Evolutionary conservation across 2,888 invertebrate species (phyloP).

Genomic region (Caenorhabditis sp.): DNA sequence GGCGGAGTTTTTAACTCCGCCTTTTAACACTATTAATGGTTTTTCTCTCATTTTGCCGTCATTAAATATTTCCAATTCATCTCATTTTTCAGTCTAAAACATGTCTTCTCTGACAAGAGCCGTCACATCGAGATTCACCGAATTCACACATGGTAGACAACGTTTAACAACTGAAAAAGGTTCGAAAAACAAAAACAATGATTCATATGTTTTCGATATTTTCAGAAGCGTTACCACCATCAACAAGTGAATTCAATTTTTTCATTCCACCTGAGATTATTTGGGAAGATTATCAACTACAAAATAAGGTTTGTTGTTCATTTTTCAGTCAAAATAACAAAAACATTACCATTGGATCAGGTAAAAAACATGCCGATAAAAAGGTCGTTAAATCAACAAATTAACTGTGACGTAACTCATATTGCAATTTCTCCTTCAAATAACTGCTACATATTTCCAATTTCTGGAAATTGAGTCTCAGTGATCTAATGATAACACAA

Average conservation of each 20-base stretch:
- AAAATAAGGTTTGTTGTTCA: slow-evolving; percentile 1
- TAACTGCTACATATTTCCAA: too few relatives aligned
- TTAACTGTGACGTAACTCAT: background rate
- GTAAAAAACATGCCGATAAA: background rate
- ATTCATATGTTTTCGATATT: slow-evolving; percentile 1
- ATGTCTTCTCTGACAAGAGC: slow-evolving; percentile 44
- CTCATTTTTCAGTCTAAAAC: slow-evolving; percentile 12
- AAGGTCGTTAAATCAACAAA: background rate
- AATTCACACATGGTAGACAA: slow-evolving; percentile 36
- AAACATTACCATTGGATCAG: too few relatives aligned
- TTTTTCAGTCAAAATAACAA: background rate
- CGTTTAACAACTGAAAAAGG: slow-evolving; percentile 31
- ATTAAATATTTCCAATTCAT: background rate
- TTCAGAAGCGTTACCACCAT: slow-evolving; percentile 16
- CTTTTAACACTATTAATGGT: background rate
- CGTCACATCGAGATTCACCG: slow-evolving; percentile 36
- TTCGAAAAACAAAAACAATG: slow-evolving; percentile 1
- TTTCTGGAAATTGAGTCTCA: too few relatives aligned
- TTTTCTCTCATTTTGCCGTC: background rate
- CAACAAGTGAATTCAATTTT: slow-evolving; percentile 31
- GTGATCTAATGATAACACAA: too few relatives aligned
- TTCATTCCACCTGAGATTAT: slow-evolving; percentile 41
- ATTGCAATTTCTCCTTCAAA: too few relatives aligned
- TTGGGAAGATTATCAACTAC: slow-evolving; percentile 39
- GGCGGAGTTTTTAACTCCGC: slow-evolving; percentile 19